These are phyloP conservation scores for Pantherophis vulpinus DNA, from an alignment of 2,797 vertebrate species.

Conservation along the genomic window DNA sequence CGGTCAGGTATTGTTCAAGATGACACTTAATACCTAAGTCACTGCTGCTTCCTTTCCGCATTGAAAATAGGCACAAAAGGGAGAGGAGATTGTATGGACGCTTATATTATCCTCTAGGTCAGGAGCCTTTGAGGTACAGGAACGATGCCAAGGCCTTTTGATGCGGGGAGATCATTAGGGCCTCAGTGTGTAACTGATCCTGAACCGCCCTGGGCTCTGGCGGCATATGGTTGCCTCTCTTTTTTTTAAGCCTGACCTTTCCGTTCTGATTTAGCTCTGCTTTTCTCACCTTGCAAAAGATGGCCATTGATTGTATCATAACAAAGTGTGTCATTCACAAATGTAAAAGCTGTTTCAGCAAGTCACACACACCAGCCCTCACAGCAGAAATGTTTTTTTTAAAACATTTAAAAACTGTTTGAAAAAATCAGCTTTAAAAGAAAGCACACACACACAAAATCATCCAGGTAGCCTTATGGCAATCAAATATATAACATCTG, in stretches of 20 bases:
- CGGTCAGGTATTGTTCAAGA: conserved; percentile 76
- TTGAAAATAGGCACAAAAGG: conserved; percentile 81
- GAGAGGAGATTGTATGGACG: conserved; percentile 78
- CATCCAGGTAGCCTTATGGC: neutral
- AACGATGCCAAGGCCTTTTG: conserved; percentile 83
- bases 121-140: conserved; percentile 82
- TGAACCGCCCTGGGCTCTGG: conserved; percentile 56
- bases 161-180: conserved; percentile 83
- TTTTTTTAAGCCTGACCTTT: conserved; percentile 8
- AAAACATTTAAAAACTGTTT: no score
- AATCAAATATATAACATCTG: neutral
- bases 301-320: neutral
- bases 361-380: neutral
- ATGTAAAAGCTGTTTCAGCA: neutral
- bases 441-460: neutral
- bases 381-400: no score
- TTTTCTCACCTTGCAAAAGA: neutral
- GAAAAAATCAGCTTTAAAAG: neutral
- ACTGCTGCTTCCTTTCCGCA: conserved; percentile 71
- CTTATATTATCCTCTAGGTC: conserved; percentile 83
- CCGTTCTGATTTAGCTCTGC: conserved; percentile 42
- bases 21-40: conserved; percentile 77
- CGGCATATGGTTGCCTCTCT: conserved; percentile 20
- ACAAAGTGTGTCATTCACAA: neutral
- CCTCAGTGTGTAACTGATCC: conserved; percentile 86